Percentiles rank a stretch among this genome's conserved stretches.
Conservation (phyloP, 2,797 vertebrate species). For the Philypnodon macrostomus region DNA sequence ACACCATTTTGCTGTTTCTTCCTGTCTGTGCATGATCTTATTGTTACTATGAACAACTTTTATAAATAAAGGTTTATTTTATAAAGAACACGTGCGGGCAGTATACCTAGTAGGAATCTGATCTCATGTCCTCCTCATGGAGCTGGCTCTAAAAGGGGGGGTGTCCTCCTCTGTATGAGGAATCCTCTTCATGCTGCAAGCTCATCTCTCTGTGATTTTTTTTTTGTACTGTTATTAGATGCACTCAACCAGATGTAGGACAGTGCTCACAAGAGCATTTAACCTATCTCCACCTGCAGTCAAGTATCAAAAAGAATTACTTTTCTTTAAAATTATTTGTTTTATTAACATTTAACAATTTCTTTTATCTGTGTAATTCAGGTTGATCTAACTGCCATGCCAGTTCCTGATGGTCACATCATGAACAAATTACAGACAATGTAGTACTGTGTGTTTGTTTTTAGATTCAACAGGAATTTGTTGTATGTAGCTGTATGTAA, state of each 20-base stretch:
- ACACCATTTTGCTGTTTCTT: slow-evolving; percentile 56
- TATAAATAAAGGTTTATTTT: slow-evolving; percentile 70
- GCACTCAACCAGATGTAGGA: slow-evolving; percentile 26
- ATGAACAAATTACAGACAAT: background rate
- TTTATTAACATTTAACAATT: slow-evolving; percentile 3
- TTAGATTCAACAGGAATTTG: slow-evolving; percentile 14
- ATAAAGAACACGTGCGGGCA: slow-evolving; percentile 23
- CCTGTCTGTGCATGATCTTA: slow-evolving; percentile 61
- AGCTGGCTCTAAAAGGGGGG: too few relatives aligned
- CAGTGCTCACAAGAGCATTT: slow-evolving; percentile 27
- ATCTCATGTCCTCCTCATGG: too few relatives aligned
- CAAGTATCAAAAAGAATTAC: background rate
- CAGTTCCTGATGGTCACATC: background rate
- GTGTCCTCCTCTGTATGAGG: too few relatives aligned
- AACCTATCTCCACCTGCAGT: slow-evolving; percentile 28
- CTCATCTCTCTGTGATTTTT: background rate
- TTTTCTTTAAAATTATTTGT: background rate
- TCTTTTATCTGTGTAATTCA: background rate
- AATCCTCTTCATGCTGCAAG: too few relatives aligned
- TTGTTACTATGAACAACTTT: slow-evolving; percentile 61
- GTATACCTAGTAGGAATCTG: too few relatives aligned
- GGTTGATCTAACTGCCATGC: too few relatives aligned
- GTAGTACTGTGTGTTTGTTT: slow-evolving; percentile 16
- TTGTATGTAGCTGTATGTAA: background rate
- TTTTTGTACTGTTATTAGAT: background rate